Conservation (phyloP, 2,797 vertebrate species). For the Melopsittacus undulatus region DNA sequence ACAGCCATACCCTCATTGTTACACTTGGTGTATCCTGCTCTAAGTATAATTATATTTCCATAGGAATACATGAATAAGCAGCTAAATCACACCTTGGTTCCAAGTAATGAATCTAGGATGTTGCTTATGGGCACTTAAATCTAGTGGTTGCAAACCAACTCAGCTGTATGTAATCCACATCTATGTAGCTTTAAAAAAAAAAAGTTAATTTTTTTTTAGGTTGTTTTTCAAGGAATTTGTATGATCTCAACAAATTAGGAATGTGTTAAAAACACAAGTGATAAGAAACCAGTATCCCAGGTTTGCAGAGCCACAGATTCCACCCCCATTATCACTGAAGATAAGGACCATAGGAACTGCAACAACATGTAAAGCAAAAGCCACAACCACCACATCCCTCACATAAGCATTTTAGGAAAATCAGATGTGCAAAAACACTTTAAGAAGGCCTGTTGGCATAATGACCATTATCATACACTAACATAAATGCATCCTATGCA, state of each 20-base stretch:
- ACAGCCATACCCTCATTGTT: rapidly evolving
- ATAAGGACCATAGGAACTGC: too few relatives aligned
- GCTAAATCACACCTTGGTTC: not conserved
- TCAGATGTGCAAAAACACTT: not conserved
- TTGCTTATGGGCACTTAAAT: not conserved
- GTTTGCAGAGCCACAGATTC: not conserved
- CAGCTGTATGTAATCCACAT: not conserved
- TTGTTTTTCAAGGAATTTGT: not conserved
- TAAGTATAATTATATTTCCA: not conserved
- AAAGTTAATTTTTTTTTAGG: rapidly evolving
- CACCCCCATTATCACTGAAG: not conserved
- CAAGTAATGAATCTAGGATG: not conserved
- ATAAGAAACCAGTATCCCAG: not conserved
- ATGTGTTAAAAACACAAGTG: not conserved
- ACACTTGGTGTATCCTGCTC: not conserved
- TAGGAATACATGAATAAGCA: not conserved
- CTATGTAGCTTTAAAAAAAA: not conserved
- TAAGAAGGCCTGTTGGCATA: not conserved
- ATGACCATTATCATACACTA: not conserved
- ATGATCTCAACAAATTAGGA: not conserved
- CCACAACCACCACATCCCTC: not conserved
- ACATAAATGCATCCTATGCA: not conserved
- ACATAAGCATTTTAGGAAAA: not conserved
- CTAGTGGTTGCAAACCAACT: not conserved
- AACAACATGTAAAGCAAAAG: not conserved